These are phyloP conservation scores for Gastracanthus pulcherrimus DNA, from an alignment of 2,888 invertebrate genomes.

Conservation along the genomic window DNA sequence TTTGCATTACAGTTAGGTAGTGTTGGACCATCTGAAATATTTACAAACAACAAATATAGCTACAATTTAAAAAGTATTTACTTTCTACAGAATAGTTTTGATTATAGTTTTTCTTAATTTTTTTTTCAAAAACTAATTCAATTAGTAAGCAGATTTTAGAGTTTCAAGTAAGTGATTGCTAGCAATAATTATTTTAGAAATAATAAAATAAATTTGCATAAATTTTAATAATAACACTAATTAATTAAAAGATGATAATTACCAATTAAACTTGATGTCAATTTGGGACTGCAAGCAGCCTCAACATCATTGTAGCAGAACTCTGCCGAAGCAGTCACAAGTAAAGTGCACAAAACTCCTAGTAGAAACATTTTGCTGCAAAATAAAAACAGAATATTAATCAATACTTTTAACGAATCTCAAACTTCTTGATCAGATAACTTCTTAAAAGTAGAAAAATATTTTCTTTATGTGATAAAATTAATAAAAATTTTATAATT, in stretches of 20 bases:
- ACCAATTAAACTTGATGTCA: conserved; percentile 51
- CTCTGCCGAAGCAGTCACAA: conserved; percentile 79
- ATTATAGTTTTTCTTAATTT: background rate
- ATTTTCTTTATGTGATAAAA: too few species aligned
- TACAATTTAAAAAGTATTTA: too few species aligned
- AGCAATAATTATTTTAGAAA: too few species aligned
- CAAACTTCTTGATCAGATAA: too few species aligned
- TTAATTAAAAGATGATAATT: conserved; percentile 14
- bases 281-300: conserved; percentile 79
- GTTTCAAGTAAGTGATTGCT: too few species aligned
- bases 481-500: background rate
- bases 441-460: too few species aligned
- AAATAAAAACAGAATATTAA: conserved; percentile 22
- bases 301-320: conserved; percentile 83
- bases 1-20: conserved; percentile 81
- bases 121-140: background rate
- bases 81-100: too few species aligned
- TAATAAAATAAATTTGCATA: too few species aligned
- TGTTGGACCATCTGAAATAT: conserved; percentile 61
- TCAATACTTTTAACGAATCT: background rate
- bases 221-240: too few species aligned
- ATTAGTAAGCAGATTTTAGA: too few species aligned
- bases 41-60: conserved; percentile 17
- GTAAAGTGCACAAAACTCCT: conserved; percentile 78
- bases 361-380: conserved; percentile 81